These are phyloP conservation scores for Nothobranchius kuhntae DNA, from an alignment of 2,113 vertebrate species.

Conservation along the genomic window DNA sequence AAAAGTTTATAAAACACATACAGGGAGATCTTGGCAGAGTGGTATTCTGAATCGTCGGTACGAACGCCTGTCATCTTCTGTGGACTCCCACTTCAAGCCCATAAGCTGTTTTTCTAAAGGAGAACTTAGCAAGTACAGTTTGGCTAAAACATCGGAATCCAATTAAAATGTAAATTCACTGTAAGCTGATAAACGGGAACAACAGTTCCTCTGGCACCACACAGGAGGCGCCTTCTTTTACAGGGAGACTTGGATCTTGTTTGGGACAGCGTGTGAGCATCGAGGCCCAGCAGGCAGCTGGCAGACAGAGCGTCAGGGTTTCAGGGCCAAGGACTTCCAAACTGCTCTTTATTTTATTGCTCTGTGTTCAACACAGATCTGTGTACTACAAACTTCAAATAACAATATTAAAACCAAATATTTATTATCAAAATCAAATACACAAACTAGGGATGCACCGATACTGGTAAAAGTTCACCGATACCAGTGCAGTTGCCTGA, in stretches of 20 bases:
- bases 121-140: constrained; percentile 55
- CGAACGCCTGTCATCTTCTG: constrained; percentile 69
- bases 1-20: constrained; percentile 27
- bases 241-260: constrained; percentile 14
- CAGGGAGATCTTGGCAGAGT: constrained; percentile 56
- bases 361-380: constrained; percentile 9
- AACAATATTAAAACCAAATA: too few species aligned
- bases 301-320: constrained; percentile 30
- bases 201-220: constrained; percentile 42
- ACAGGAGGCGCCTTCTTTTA: constrained; percentile 40
- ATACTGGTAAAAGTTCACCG: too few species aligned
- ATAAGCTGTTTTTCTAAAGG: constrained; percentile 55
- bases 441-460: too few species aligned
- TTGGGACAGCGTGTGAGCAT: constrained; percentile 43
- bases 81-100: constrained; percentile 55
- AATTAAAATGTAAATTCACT: constrained; percentile 77
- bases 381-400: too few species aligned
- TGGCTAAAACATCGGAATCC: constrained; percentile 55
- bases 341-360: constrained; percentile 13
- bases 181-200: constrained; percentile 64
- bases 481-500: too few species aligned
- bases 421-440: too few species aligned
- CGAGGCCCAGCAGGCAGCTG: constrained; percentile 20
- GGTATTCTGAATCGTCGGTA: constrained; percentile 46
- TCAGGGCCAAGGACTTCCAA: constrained; percentile 31